Percentiles rank a stretch among this genome's conserved stretches.
Evolutionary conservation across 2,888 invertebrate species (phyloP).

Genomic region (Malachius bipustulatus): DNA sequence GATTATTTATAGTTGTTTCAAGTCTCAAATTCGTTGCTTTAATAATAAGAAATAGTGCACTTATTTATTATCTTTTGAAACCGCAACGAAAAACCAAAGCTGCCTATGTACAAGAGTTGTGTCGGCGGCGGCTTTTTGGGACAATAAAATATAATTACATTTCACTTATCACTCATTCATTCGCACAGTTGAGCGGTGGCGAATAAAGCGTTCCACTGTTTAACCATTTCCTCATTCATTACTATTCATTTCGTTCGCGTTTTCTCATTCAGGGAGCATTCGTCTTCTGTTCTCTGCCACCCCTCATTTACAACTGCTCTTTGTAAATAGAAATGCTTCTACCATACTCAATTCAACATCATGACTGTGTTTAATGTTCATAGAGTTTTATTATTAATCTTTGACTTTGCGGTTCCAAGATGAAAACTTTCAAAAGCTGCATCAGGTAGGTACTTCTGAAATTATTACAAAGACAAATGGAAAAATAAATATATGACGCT

Average conservation of each 20-base stretch:
- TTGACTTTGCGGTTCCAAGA: too few relatives aligned
- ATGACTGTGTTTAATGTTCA: conserved; percentile 24
- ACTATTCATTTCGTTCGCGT: conserved; percentile 36
- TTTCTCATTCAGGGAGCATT: conserved; percentile 35
- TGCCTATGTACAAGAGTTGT: too few relatives aligned
- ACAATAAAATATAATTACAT: conserved; percentile 37
- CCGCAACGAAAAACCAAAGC: too few relatives aligned
- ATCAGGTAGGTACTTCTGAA: too few relatives aligned
- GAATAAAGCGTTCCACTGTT: conserved; percentile 35
- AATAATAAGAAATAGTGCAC: too few relatives aligned
- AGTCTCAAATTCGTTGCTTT: too few relatives aligned
- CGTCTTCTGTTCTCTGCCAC: conserved; percentile 32
- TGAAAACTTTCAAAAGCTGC: too few relatives aligned
- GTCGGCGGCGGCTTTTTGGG: conserved; percentile 33
- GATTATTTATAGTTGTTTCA: too few relatives aligned
- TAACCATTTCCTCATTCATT: conserved; percentile 37
- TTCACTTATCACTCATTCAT: conserved; percentile 38
- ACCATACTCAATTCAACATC: conserved; percentile 21
- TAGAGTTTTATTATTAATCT: too few relatives aligned
- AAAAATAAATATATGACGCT: too few relatives aligned
- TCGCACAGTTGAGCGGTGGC: conserved; percentile 29
- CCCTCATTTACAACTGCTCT: conserved; percentile 30
- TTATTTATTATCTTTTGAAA: too few relatives aligned
- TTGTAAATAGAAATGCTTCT: conserved; percentile 26
- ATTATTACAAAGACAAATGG: too few relatives aligned